Base-by-base conservation (phyloP, 2,113 vertebrate genomes). In the Galeopterus variegatus region DNA sequence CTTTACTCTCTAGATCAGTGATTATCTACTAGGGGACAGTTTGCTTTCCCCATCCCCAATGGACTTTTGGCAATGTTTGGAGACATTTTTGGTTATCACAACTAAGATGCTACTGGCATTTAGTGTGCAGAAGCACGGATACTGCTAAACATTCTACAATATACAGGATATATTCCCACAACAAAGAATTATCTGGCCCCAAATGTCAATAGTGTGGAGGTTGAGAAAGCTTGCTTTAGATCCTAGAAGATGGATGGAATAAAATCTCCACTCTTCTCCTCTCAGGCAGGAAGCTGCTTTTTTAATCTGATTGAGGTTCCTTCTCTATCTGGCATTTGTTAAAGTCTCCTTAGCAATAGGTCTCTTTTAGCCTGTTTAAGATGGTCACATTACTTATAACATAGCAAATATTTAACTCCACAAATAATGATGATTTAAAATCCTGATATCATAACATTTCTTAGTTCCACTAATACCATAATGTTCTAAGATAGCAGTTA, bases 361-460 rank as follows among this genome's bases (percentile, higher is more conserved):
- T 90, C 18, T 91, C 77, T 96, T 95, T 88, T 48, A 77, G 28
- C 8, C 41, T 45, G 14, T 65, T 96, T 82, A 67, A 83, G 65
- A 52, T 84, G 90, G 80, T 77, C 17, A 86, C 18, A 48, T 82
- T 81, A 41, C 56, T 81, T 67, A 60, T 26, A 90, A 76, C 14
- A 94, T 28, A 88, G 8, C n/a, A 97, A 93, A 72, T 82, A 82
- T 75, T 56, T 79, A 95, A 95, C 50, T 89, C 13, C 50, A 87
- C 31, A 92, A 92, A 72, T 50, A 92, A 36, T 65, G 5, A 65
- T 67, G 90, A 87, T 86, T 83, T 88, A 41, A 87, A 93, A 85
- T 81, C 50, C 9, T 89, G 50, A 67, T 52, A 87, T 77, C 45
- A 56, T 21, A 65, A 56, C 10, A 86, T 90, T 93, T 95, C 50